Percentiles rank a stretch among this genome's conserved stretches.
phyloP scores from a whole-genome alignment of 1,140 invertebrate genomes.

The Zaprionus gabonicus region DNA sequence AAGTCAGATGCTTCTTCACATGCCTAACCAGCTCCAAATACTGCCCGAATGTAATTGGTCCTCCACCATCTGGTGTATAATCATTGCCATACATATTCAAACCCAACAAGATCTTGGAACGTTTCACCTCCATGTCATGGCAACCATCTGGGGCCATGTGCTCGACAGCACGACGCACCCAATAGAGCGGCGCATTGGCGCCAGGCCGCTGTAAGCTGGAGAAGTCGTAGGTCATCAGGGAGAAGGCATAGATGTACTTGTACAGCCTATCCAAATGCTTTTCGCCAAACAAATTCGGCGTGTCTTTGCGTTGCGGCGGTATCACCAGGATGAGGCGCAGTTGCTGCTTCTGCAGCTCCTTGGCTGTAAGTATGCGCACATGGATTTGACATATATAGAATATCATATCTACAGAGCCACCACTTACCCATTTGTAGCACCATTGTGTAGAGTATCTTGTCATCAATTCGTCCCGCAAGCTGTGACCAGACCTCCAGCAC shows the following conservation, averaged over 20 bases:
- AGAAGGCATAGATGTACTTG: constrained; percentile 92
- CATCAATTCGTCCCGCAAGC: constrained; percentile 88
- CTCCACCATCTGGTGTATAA: constrained; percentile 91
- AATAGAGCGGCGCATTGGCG: constrained; percentile 94
- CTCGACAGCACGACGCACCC: constrained; percentile 92
- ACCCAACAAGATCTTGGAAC: constrained; percentile 93
- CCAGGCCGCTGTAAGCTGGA: constrained; percentile 92
- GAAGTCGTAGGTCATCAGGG: constrained; percentile 98
- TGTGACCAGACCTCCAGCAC: constrained; percentile 96
- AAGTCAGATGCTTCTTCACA: constrained; percentile 90
- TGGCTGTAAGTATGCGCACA: constrained; percentile 46
- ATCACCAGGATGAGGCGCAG: constrained; percentile 92
- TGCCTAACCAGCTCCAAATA: constrained; percentile 90
- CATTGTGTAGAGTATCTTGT: constrained; percentile 87
- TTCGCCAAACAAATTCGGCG: constrained; percentile 89
- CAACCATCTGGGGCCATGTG: constrained; percentile 88
- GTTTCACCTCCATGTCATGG: constrained; percentile 85
- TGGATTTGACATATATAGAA: neutral
- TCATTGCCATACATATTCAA: constrained; percentile 97
- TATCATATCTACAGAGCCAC: neutral
- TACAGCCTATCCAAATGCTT: constrained; percentile 92
- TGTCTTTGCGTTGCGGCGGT: constrained; percentile 90
- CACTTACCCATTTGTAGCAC: constrained; percentile 87
- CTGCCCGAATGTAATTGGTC: constrained; percentile 91
- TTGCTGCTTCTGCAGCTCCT: constrained; percentile 67